Base-by-base conservation (phyloP, 1,140 invertebrate genomes). In the Stegodyphus dumicola region DNA sequence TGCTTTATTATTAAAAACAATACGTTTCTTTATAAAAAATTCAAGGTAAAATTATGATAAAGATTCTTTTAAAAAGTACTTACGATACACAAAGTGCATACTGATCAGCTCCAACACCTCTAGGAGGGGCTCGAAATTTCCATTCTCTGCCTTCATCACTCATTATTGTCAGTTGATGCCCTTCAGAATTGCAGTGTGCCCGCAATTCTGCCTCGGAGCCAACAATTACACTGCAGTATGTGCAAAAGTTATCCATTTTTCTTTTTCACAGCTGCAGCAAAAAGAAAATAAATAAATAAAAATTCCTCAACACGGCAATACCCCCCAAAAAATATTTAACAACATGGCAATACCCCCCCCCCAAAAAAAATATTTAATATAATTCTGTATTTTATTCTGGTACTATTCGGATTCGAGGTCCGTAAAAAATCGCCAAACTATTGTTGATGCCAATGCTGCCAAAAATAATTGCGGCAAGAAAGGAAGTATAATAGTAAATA, bases 81-180 rank as follows among this genome's bases (percentile, higher is more conserved):
- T 71, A 87, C 86, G 56, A 6, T 15, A 13, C 7, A 90, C 94
- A 95, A 4, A 94, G 88, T 15, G 90, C 90, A 86, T 91, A 92
- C 65, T 91, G 91, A 64, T 91, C 90, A 83, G 89, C 88, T 7
- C 88, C 88, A 67, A 93, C 92, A 15, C 94, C 94, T 76, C 94
- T 89, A 18, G 94, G 94, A 52, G 94, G 94, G 15, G 94, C 92
- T 76, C 94, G 90, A 91, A 92, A 94, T 83, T 93, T 92, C 94
- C 94, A 95, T 88, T 94, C 93, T 51, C 93, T 91, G 77, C 91
- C 93, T 89, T 94, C 93, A 90, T 94, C 94, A 49, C 93, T 93
- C 92, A 94, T 94, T 87, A 94, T 93, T 76, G 93, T 92, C 85
- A 92, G 93, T 90, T 94, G 94, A 89, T 95, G 94, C 67, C 91